Evolutionary conservation across 2,797 vertebrate genomes (phyloP).

Genomic region (Gila robusta): DNA sequence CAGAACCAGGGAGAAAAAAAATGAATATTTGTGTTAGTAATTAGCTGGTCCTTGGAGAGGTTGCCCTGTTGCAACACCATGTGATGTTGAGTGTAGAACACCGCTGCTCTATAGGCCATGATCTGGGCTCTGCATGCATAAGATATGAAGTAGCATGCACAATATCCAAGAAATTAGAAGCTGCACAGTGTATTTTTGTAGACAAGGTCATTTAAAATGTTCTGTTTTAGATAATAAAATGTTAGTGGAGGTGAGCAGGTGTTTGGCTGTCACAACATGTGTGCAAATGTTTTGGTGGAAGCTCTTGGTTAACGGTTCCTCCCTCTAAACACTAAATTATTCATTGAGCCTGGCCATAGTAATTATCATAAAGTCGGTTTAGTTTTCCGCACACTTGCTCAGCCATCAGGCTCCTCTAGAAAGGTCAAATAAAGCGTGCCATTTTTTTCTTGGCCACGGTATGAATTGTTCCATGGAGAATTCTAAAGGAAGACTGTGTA

Average conservation of each 20-base stretch:
- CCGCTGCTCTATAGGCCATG: slow-evolving; percentile 19
- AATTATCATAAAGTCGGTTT: slow-evolving; percentile 61
- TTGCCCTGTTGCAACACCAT: background rate
- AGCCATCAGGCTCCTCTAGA: slow-evolving; percentile 24
- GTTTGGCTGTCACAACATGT: slow-evolving; percentile 48
- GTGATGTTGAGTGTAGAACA: slow-evolving; percentile 23
- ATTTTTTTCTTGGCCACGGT: slow-evolving; percentile 18
- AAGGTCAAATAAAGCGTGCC: slow-evolving; percentile 39
- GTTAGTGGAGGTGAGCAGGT: slow-evolving; percentile 31
- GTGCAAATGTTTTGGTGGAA: slow-evolving; percentile 43
- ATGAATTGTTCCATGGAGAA: background rate
- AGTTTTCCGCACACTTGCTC: slow-evolving; percentile 44
- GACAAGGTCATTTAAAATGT: background rate
- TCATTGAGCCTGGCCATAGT: slow-evolving; percentile 55
- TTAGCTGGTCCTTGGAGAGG: slow-evolving; percentile 39
- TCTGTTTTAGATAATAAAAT: slow-evolving; percentile 16
- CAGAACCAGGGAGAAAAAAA: slow-evolving; percentile 41
- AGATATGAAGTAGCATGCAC: slow-evolving; percentile 26
- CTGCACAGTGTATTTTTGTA: background rate
- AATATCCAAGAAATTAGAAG: slow-evolving; percentile 13
- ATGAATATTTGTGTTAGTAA: slow-evolving; percentile 51
- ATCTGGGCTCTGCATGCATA: slow-evolving; percentile 35
- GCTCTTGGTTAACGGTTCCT: slow-evolving; percentile 38
- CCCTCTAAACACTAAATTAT: slow-evolving; percentile 62
- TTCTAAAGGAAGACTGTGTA: background rate